These are phyloP conservation scores for Drosophila oshimai DNA, from an alignment of 1,140 invertebrate species.

Conservation along the genomic window DNA sequence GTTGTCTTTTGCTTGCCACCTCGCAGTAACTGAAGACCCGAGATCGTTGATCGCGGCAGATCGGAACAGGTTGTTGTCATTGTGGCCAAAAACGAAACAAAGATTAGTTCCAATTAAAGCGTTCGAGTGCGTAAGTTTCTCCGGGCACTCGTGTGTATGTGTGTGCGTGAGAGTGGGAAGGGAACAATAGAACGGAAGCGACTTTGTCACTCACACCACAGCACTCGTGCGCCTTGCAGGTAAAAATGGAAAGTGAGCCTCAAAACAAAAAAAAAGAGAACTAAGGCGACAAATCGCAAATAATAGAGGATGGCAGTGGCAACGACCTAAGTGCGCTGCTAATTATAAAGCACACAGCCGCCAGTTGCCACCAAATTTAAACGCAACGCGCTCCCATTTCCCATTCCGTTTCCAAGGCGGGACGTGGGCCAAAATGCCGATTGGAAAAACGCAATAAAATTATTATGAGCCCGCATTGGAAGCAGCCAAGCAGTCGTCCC, in stretches of 20 bases:
- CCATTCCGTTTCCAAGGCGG: slow-evolving; percentile 45
- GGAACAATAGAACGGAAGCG: slow-evolving; percentile 78
- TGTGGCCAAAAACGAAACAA: slow-evolving; percentile 76
- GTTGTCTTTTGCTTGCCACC: slow-evolving; percentile 83
- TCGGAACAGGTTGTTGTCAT: slow-evolving; percentile 73
- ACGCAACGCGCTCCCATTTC: slow-evolving; percentile 44
- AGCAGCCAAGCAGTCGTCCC: slow-evolving; percentile 13
- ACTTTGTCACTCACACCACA: slow-evolving; percentile 55
- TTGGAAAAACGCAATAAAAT: slow-evolving; percentile 71
- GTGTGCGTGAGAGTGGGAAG: slow-evolving; percentile 10
- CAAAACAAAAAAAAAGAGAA: slow-evolving; percentile 23
- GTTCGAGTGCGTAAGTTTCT: slow-evolving; percentile 65
- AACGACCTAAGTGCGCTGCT: slow-evolving; percentile 64
- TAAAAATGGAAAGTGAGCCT: slow-evolving; percentile 76
- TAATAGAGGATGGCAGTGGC: slow-evolving; percentile 68
- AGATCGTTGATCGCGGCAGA: background rate
- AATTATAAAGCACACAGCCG: slow-evolving; percentile 47
- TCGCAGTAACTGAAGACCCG: slow-evolving; percentile 70
- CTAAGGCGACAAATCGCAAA: slow-evolving; percentile 56
- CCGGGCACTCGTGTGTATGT: background rate
- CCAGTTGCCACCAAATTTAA: slow-evolving; percentile 60
- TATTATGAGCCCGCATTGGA: slow-evolving; percentile 60
- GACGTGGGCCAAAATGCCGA: slow-evolving; percentile 26
- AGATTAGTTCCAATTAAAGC: slow-evolving; percentile 74
- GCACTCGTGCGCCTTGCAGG: slow-evolving; percentile 46